Evolutionary conservation across 1,140 invertebrate genomes (phyloP).

Genomic region (Monomorium pharaonis): DNA sequence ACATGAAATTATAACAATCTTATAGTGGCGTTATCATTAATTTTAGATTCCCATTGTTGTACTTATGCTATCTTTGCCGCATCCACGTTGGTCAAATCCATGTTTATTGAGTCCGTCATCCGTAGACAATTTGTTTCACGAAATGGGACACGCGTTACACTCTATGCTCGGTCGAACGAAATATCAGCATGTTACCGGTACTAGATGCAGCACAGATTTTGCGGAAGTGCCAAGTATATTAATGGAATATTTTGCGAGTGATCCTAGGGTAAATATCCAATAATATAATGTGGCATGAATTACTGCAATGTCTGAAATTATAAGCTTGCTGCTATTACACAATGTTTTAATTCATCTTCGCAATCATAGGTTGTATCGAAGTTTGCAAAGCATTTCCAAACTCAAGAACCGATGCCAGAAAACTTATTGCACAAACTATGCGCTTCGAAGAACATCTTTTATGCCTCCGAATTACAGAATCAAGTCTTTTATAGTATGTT

Average conservation of each 20-base stretch:
- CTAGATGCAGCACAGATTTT: slow-evolving; percentile 98
- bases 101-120: slow-evolving; percentile 93
- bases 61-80: slow-evolving; percentile 94
- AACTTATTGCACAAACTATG: slow-evolving; percentile 92
- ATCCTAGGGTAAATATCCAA: slow-evolving; percentile 89
- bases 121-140: slow-evolving; percentile 99
- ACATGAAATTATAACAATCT: neutral
- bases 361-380: slow-evolving; percentile 89
- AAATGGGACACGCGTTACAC: slow-evolving; percentile 99
- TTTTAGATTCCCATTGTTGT: slow-evolving; percentile 96
- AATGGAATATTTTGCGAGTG: slow-evolving; percentile 99
- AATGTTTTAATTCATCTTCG: slow-evolving; percentile 24
- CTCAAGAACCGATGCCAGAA: slow-evolving; percentile 93
- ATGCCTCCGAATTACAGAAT: slow-evolving; percentile 95
- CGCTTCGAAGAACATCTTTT: slow-evolving; percentile 93
- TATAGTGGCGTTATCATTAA: neutral
- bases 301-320: neutral
- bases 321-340: neutral
- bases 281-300: neutral
- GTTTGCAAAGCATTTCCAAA: slow-evolving; percentile 97
- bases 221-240: slow-evolving; percentile 99
- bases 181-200: slow-evolving; percentile 99
- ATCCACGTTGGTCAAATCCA: slow-evolving; percentile 90
- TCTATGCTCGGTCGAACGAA: slow-evolving; percentile 98
- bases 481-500: slow-evolving; percentile 91